Conservation (phyloP, 2,888 invertebrate species). For the Trissoscelio sp. region DNA sequence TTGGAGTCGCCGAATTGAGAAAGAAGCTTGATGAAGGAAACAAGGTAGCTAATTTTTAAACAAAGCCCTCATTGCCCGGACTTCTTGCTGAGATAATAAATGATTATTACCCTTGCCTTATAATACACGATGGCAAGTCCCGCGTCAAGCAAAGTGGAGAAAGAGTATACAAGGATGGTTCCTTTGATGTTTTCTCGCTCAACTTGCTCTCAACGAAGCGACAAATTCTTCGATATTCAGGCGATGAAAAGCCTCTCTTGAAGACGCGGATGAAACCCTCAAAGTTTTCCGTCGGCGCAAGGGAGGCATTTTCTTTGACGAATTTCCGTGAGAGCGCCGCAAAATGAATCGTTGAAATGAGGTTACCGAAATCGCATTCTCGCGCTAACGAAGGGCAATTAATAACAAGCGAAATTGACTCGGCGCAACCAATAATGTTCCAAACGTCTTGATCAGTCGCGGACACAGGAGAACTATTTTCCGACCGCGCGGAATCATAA, state of each 20-base stretch:
- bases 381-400: constrained; percentile 17
- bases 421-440: not conserved
- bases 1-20: constrained; percentile 11
- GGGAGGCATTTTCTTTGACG: constrained; percentile 55
- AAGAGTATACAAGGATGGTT: constrained; percentile 68
- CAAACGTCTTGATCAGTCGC: constrained; percentile 4
- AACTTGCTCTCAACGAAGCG: constrained; percentile 80
- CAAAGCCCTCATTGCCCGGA: constrained; percentile 80
- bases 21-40: constrained; percentile 63
- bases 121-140: constrained; percentile 56
- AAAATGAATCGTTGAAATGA: constrained; percentile 17
- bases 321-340: constrained; percentile 5
- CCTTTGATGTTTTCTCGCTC: constrained; percentile 82
- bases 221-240: constrained; percentile 83
- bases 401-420: constrained; percentile 26
- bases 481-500: constrained; percentile 25
- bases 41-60: constrained; percentile 81
- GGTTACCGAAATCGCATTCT: constrained; percentile 7
- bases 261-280: constrained; percentile 68
- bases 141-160: constrained; percentile 60
- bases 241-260: constrained; percentile 81
- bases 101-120: constrained; percentile 78
- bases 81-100: constrained; percentile 80
- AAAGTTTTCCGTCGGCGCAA: constrained; percentile 60
- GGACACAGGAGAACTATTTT: constrained; percentile 11